Conservation (phyloP, 2,797 vertebrate species). For the Momotus momota region DNA sequence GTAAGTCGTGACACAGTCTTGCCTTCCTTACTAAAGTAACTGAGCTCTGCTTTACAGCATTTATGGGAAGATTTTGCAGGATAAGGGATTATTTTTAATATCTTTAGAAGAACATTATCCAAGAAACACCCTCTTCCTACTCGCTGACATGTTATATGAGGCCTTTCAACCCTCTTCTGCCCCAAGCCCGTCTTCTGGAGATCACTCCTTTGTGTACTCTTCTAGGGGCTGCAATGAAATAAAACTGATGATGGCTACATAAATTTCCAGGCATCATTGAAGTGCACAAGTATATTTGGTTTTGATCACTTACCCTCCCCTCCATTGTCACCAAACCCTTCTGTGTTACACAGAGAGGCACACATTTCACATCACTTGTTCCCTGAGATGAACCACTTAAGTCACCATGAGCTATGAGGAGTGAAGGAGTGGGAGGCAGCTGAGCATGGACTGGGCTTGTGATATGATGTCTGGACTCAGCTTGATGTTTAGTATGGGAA, state of each 20-base stretch:
- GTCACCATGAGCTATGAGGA: neutral
- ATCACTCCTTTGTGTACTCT: neutral
- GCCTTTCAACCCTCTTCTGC: neutral
- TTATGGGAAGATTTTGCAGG: neutral
- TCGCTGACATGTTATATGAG: neutral
- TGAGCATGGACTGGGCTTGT: neutral
- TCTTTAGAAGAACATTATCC: neutral
- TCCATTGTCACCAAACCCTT: neutral
- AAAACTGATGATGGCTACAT: neutral
- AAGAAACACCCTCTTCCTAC: neutral
- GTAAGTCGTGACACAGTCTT: neutral
- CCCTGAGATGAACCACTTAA: neutral
- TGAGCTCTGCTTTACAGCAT: neutral
- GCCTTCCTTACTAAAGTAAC: neutral
- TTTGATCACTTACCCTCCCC: neutral
- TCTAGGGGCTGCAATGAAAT: neutral
- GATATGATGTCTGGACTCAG: neutral
- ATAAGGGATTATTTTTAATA: neutral
- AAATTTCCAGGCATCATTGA: neutral
- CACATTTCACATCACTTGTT: accelerated
- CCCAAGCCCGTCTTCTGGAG: neutral
- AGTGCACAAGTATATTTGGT: neutral
- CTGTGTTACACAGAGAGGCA: neutral
- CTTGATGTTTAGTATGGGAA: neutral
- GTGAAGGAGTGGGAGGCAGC: neutral